Base-by-base conservation (phyloP, 2,113 vertebrate genomes). In the Chaetops frenatus region DNA sequence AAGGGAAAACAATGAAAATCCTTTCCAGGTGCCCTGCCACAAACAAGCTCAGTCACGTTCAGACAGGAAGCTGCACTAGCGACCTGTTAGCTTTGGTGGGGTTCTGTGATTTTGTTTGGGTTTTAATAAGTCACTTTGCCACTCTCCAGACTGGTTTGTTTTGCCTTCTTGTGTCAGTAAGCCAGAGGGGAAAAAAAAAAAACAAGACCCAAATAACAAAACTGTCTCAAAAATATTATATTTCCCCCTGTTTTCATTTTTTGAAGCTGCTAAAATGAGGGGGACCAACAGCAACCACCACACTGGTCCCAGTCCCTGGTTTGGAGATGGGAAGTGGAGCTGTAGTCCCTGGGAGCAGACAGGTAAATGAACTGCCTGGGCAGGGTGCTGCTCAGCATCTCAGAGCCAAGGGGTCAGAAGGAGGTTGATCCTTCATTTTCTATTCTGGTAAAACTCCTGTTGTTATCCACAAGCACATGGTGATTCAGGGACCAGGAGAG, bases 71-170 rank as follows among this genome's bases (percentile, higher is more conserved):
- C 23, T 78, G 69, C 31, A 20, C 40, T 31, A 24, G 29, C 24
- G 50, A 54, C 44, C 60, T 92, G 67, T 70, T 80, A 72, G 47
- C 81, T 91, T 92, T 92, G 66, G 58, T 80, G 62, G 66, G 81
- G 79, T 85, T 72, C 67, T 71, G 48, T 35, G 35, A 82, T 62
- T 79, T 53, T 23, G 44, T 81, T 81, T 57, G 44, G 47, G 10
- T 54, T 85, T 88, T 35, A 54, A 4, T 13, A 92, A 62, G 89
- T 89, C 88, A 86, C 48, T 10, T 82, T 38, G 58, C 84, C 53
- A 81, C 82, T 95, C 92, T 96, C 91, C 73, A 97, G 88, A 89
- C 65, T 82, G 91, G 57, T 95, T 96, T 94, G 79, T 56, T 95
- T 97, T 96, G 92, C 50, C 79, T 97, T 96, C 80, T 62, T 86